Conservation (phyloP, 2,888 invertebrate species). For the Acronicta psi region DNA sequence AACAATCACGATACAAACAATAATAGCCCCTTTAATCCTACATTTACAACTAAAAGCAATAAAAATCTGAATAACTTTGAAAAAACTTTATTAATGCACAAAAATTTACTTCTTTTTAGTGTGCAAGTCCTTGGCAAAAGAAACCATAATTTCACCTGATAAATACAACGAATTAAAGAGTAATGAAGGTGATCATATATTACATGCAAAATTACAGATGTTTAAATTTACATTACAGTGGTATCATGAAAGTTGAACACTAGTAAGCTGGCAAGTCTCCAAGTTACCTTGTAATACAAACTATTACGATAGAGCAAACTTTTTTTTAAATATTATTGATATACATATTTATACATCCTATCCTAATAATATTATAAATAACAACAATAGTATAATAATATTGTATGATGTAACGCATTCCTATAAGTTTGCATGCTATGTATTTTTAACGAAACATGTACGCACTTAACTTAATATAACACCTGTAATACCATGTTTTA, state of each 20-base stretch:
- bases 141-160: slow-evolving; percentile 48
- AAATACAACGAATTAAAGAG: slow-evolving; percentile 48
- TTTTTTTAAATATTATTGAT: slow-evolving; percentile 13
- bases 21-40: slow-evolving; percentile 8
- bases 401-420: too few species aligned
- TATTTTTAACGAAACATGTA: too few species aligned
- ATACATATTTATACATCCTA: too few species aligned
- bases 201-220: slow-evolving; percentile 50
- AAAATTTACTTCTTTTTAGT: slow-evolving; percentile 14
- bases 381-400: too few species aligned
- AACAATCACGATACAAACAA: slow-evolving; percentile 4
- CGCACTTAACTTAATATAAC: too few species aligned
- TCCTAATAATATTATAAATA: too few species aligned
- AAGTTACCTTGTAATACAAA: slow-evolving; percentile 60
- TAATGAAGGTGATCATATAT: slow-evolving; percentile 47
- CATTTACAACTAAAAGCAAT: slow-evolving; percentile 9
- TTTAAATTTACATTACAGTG: slow-evolving; percentile 56
- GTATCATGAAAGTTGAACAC: slow-evolving; percentile 61
- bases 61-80: slow-evolving; percentile 15
- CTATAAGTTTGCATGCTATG: too few species aligned
- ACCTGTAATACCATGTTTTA: too few species aligned
- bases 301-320: slow-evolving; percentile 57
- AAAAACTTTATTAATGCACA: too few species aligned
- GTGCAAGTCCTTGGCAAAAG: slow-evolving; percentile 35
- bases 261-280: slow-evolving; percentile 67